Evolutionary conservation across 2,113 vertebrate species (phyloP), one percentile per base, ranked within the genome.

Genomic region (Dasyprocta punctata): DNA sequence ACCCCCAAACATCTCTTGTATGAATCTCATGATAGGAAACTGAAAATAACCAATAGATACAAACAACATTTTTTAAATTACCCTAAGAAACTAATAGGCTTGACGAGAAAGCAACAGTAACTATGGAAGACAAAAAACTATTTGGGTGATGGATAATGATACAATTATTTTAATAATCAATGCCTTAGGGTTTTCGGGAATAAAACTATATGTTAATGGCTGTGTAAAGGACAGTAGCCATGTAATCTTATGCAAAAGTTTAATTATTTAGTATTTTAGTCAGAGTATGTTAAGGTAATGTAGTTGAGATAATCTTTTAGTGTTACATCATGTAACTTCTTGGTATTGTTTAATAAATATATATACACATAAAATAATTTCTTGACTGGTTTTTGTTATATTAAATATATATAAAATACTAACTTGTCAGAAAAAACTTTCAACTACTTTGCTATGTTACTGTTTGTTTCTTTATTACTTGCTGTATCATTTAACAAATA

Each of bases 191-290:
- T 87, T 86, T 65, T 60, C 4, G 82, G 77, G 38, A 96, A 93
- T 78, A 44, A 3, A 88, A 92, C 24, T 73, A 47, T 41, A 17
- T 69, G n/a, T 82, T 82, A 22, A 28, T 52, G 24, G 17, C 5
- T 33, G 7, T 44, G 38, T 28, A 52, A 90, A 95, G 75, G 28
- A 78, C 6, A 86, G 36, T 24, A 77, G 33, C 28, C 17, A 80
- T 28, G 16, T 83, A 30, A 56, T 60, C 94, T 75, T 75, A 77
- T 36, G 47, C 65, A 80, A 8, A 92, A 44, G 71, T 96, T 94
- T 96, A 96, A 94, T 95, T 96, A 90, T 77, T 86, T 71, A 28
- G n/a, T 86, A 38, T 94, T 93, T 38, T 77, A 6, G 63, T 71
- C 90, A 84, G 78, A 86, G 24, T 38, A 4, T 1, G 38, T 69